phyloP scores from a whole-genome alignment of 2,888 invertebrate species.

The Gortyna flavago region DNA sequence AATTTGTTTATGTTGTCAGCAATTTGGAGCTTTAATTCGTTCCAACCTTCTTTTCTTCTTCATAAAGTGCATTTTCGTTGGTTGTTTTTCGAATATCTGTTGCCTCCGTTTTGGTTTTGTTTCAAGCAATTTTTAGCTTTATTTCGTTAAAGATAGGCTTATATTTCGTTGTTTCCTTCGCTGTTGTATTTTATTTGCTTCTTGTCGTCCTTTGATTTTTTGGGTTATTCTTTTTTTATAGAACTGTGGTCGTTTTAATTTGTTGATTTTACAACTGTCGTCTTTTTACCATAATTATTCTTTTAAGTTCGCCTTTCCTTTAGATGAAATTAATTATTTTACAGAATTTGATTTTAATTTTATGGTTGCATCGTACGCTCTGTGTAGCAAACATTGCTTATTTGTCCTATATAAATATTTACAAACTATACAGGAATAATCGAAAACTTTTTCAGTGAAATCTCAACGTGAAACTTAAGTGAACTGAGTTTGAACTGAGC shows the following conservation, averaged over 20 bases:
- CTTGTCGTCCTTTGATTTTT: background rate
- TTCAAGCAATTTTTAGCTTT: background rate
- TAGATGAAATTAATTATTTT: background rate
- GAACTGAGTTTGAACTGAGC: background rate
- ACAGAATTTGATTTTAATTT: background rate
- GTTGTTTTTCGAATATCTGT: background rate
- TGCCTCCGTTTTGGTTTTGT: background rate
- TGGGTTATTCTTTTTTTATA: background rate
- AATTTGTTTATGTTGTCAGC: background rate
- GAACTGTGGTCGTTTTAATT: background rate
- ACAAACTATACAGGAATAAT: background rate
- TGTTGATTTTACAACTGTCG: background rate
- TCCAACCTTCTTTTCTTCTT: conserved; percentile 4
- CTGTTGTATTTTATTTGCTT: conserved; percentile 18
- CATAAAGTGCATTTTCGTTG: conserved; percentile 16
- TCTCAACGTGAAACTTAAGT: background rate
- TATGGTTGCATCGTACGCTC: background rate
- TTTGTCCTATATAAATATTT: background rate
- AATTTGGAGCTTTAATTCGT: conserved; percentile 7
- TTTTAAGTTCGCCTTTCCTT: background rate
- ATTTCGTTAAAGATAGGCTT: background rate
- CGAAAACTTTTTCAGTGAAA: background rate
- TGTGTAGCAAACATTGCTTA: background rate
- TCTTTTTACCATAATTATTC: background rate
- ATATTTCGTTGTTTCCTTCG: conserved; percentile 17